Base-by-base conservation (phyloP, 2,888 invertebrate genomes). In the Anorthoa munda region DNA sequence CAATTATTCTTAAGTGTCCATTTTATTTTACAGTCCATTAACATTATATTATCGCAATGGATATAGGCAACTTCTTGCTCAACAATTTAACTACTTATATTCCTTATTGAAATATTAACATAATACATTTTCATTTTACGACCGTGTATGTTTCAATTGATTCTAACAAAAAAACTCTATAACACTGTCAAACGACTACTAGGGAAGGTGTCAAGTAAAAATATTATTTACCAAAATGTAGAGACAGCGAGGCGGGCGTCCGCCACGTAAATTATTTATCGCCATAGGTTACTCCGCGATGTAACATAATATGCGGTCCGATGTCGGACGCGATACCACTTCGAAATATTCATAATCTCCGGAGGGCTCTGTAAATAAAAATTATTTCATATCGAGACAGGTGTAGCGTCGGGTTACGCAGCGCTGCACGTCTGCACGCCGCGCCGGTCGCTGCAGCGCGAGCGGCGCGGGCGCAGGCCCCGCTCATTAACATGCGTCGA, bases 291-390 rank as follows among this genome's bases (percentile, higher is more conserved):
- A 90, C 88, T 82, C 86, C 85, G 82, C 83, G 85, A 85, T 86
- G 95, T 95, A 95, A 95, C 92, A 91, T 94, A 92, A 96, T 95
- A 95, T 92, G 93, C 89, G 90, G 91, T 86, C 85, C 93, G 93
- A 94, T 94, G 90, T 89, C 81, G 82, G 89, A 86, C 82, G 83
- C 90, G 95, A 95, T 95, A 94, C 88, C 91, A 90, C 89, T 85
- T 91, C 89, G 91, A 94, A 94, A 93, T 94, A 94, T 94, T 93
- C 93, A 93, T 94, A 95, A 94, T 94, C 93, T 94, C 91, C 86
- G 92, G 93, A 93, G 94, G 94, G 94, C 92, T 93, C 83, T 90
- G 93, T 95, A 94, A 94, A 95, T 94, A 94, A 95, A 94, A 95
- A 95, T 92, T 94, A 94, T 95, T 93, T 93, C 89, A 92, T 93